phyloP scores from a whole-genome alignment of 2,888 invertebrate genomes.

The Agrochola macilenta region DNA sequence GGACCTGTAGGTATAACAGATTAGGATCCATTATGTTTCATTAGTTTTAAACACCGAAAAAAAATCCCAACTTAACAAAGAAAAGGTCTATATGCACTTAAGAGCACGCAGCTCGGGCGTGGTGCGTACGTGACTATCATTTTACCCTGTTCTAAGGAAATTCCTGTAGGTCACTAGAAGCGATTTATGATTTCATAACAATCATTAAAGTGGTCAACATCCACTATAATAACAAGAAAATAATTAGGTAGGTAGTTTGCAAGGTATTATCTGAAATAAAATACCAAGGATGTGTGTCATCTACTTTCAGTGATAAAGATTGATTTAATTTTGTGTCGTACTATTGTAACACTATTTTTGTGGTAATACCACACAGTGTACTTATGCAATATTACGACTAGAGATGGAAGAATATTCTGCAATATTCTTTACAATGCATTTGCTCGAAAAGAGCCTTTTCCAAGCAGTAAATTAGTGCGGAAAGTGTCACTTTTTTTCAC shows the following conservation, averaged over 20 bases:
- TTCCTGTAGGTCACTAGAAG: neutral
- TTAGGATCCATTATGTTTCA: too few relatives aligned
- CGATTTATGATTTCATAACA: neutral
- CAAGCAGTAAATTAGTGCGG: too few relatives aligned
- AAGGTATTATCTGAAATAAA: neutral
- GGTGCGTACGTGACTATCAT: neutral
- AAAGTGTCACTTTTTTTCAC: too few relatives aligned
- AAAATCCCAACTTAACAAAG: neutral
- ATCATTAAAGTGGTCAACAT: neutral
- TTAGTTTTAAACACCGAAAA: neutral
- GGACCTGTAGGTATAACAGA: too few relatives aligned
- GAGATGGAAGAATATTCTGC: too few relatives aligned
- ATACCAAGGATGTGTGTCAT: neutral
- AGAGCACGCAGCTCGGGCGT: neutral
- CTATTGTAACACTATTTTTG: too few relatives aligned
- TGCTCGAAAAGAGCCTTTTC: too few relatives aligned
- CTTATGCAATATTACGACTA: too few relatives aligned
- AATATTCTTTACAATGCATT: too few relatives aligned
- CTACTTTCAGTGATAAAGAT: neutral
- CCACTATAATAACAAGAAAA: neutral
- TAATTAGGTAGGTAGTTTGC: neutral
- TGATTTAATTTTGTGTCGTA: too few relatives aligned
- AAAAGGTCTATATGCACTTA: neutral
- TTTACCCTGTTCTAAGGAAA: slow-evolving; percentile 10
- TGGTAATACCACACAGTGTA: neutral